Conservation (phyloP, 2,888 invertebrate genomes). For the Leptopilina myrica region DNA sequence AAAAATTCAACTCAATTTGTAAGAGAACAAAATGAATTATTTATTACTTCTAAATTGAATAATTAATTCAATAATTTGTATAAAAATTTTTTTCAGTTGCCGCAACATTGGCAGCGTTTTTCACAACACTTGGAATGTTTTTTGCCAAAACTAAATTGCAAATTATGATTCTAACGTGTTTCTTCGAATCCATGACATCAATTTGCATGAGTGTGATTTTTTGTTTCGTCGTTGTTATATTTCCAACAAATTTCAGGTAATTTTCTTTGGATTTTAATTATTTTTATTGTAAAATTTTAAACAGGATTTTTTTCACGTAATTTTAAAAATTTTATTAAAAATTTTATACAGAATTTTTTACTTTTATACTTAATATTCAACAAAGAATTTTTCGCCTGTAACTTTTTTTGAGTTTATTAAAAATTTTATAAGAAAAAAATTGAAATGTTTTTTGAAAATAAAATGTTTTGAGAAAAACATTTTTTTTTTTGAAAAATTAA, state of each 20-base stretch:
- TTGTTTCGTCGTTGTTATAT: slow-evolving; percentile 87
- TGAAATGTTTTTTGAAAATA: too few species aligned
- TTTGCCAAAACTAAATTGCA: slow-evolving; percentile 86
- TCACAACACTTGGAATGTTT: slow-evolving; percentile 85
- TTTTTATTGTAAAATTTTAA: neutral
- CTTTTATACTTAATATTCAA: neutral
- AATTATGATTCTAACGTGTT: slow-evolving; percentile 86
- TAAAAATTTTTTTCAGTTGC: slow-evolving; percentile 79
- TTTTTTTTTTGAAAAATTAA: too few species aligned
- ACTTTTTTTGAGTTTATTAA: too few species aligned
- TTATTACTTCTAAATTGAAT: too few species aligned
- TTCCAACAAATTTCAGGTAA: slow-evolving; percentile 88
- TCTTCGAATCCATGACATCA: slow-evolving; percentile 88
- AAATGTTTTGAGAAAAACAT: too few species aligned
- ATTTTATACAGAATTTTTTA: neutral
- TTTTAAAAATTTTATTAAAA: too few species aligned
- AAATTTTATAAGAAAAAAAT: too few species aligned
- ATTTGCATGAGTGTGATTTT: slow-evolving; percentile 87
- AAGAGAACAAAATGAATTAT: too few species aligned
- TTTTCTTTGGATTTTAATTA: neutral
- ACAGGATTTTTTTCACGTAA: neutral
- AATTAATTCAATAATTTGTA: neutral
- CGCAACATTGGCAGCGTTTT: slow-evolving; percentile 84
- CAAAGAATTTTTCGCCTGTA: too few species aligned
- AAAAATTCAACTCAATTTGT: neutral